Evolutionary conservation across 2,113 vertebrate genomes (phyloP), one percentile per base, ranked within the genome.

Genomic region (Pipra filicauda): DNA sequence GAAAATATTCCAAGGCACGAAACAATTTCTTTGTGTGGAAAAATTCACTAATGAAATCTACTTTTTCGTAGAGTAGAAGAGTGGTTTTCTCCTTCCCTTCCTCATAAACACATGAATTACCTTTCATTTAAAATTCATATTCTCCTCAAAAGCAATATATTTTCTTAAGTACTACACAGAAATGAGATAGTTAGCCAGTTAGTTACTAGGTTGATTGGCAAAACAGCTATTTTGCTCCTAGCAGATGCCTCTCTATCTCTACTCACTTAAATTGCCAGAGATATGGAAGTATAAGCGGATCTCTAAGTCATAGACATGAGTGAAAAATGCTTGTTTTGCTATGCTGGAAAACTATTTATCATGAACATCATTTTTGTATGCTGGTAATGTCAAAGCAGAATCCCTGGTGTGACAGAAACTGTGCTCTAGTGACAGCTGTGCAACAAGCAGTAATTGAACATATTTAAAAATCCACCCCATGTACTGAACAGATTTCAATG

Each of bases 401-500:
- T 97, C 85, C 90, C 93, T 83, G 69, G 93, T 96, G 96, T 93
- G 93, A 88, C 48, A 91, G 96, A 97, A 97, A 85, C 73, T 94
- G 77, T 95, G 94, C 91, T 97, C 92, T 91, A 91, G 92, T 95
- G 97, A 97, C 97, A 98, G 96, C 97, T 98, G 97, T 96, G 91
- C 81, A 61, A 97, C 95, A 98, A 97, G 96, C 72, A 93, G 90
- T 97, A 98, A 97, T 89, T 97, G 97, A 98, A 97, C 95, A 97
- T 98, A 98, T 97, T 98, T 98, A 98, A 98, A 98, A 98, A 98
- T 96, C 97, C 89, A 95, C 95, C 89, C 93, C 93, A 65, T 97
- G 97, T 97, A 97, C 97, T 73, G 97, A 98, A 97, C 98, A 98
- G 97, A 98, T 98, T 98, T 98, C 96, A 93, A 10, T 97, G 96